Evolutionary conservation across 2,888 invertebrate genomes (phyloP), one percentile per base, ranked within the genome.

Genomic region (Eupithecia pulchellata): DNA sequence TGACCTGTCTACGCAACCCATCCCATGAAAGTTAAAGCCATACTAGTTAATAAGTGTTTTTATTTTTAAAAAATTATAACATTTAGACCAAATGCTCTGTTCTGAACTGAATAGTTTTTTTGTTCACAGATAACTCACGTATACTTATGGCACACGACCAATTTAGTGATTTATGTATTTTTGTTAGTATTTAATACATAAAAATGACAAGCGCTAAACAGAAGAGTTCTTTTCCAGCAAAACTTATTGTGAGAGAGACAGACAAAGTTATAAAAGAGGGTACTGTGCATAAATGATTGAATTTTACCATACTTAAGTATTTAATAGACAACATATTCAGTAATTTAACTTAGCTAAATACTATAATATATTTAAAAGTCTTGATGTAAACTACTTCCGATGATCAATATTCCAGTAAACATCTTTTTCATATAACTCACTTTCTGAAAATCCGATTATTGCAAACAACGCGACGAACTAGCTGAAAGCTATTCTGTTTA

Each of bases 401-500:
- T 32, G 32, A 32, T 8, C 32, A 1, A 8, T 1, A 17, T 14
- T 1, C 20, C 5, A 11, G 6, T 20, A 1, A 1, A 47, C 8
- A 47, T 20, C 3, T 47, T n/a, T 42, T 47, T 20, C 47, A 47
- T 20, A 25, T 20, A 20, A 25, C 9, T 13, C 25, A 52, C 20
- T 52, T 52, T 52, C 25, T 25, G 52, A 52, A 13, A 25, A 13
- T 52, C 52, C 52, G 25, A 25, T 25, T 25, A 25, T 52, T 52
- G 25, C 52, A 52, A 52, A 52, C 52, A 52, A 52, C 52, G 4
- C 25, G 20, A n/a, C 52, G 13, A 57, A 17, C 57, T 57, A 27
- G 64, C 13, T 52, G 27, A 39, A 17, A 69, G 66, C 63, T 69
- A 30, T 66, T 29, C 17, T 11, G 9, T 25, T 4, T 30, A 11